Evolutionary conservation across 2,888 invertebrate species (phyloP), one percentile per base, ranked within the genome.

Genomic region (Strigamia transsilvanica): DNA sequence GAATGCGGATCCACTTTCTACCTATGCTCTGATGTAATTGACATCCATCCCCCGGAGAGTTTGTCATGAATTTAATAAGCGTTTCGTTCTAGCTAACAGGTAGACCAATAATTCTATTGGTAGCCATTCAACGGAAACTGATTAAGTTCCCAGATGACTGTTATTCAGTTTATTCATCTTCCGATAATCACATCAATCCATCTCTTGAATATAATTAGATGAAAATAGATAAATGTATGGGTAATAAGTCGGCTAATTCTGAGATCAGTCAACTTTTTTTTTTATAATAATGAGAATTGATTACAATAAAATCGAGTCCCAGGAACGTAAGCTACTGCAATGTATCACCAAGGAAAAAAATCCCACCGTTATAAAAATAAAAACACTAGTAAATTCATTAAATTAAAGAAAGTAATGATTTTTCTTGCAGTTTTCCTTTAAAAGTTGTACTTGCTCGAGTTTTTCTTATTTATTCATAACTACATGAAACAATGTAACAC

Each of bases 21-120:
- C 2, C 73, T n/a, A 1, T 6, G 27, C 32, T 73, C 73, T 9
- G n/a, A 32, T 2, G 73, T 27, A 73, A 73, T 73, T 73, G 73
- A 73, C 73, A 3, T 27, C n/a, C n/a, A 66, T 27, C 73, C 73
- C 32, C 13, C 10, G 5, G 73, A 73, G 73, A 27, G 73, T 27
- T 73, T 73, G 73, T 32, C 13, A 73, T 73, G 27, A 73, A 73
- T 73, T 73, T 73, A 73, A 73, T 73, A 73, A 73, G n/a, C 73
- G 27, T 73, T 32, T 27, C 12, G 6, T 73, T 27, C 27, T 27
- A 73, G 32, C 73, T 32, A 73, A 73, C 73, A 73, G 73, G 32
- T 73, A 73, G 73, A 2, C 73, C 73, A 73, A 27, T 73, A 73
- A 73, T 73, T 73, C 32, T 32, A 73, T 73, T 32, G 27, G 27